Percentiles rank a stretch among this genome's conserved stretches.
These are phyloP conservation scores for Seladonia tumulorum DNA, from an alignment of 2,888 invertebrate genomes.

Conservation along the genomic window DNA sequence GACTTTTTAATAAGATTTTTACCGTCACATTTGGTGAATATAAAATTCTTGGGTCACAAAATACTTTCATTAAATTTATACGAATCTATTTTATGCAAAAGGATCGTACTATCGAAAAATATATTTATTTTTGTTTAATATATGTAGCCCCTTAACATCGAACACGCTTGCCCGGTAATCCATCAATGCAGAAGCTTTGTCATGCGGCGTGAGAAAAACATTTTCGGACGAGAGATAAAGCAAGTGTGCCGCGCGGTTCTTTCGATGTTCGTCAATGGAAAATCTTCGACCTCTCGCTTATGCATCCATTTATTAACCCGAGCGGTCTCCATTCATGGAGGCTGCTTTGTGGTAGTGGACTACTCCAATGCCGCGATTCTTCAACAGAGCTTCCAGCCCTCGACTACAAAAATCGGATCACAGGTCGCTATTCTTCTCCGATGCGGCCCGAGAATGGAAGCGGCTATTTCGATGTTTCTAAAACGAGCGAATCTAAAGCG, in stretches of 20 bases:
- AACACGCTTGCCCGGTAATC: neutral
- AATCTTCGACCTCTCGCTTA: constrained; percentile 3
- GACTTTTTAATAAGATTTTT: neutral
- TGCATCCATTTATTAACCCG: constrained; percentile 5
- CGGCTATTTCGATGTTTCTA: neutral
- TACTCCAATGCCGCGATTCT: neutral
- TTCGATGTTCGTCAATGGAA: neutral
- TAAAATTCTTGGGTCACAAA: neutral
- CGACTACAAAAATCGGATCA: neutral
- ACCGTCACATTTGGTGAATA: neutral
- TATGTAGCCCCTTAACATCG: neutral
- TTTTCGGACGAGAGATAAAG: neutral
- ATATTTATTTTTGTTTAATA: too few relatives aligned
- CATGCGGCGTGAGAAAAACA: neutral
- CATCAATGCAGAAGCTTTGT: neutral
- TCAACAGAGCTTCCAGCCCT: neutral
- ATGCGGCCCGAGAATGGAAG: neutral
- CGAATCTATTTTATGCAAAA: too few relatives aligned
- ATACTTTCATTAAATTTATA: neutral
- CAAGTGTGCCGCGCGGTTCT: neutral
- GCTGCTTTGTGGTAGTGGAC: neutral
- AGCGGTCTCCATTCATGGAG: neutral
- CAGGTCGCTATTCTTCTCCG: neutral
- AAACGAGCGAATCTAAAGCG: neutral
- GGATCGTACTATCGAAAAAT: too few relatives aligned